Evolutionary conservation across 1,140 invertebrate species (phyloP).

Genomic region (Drosophila watanabei): DNA sequence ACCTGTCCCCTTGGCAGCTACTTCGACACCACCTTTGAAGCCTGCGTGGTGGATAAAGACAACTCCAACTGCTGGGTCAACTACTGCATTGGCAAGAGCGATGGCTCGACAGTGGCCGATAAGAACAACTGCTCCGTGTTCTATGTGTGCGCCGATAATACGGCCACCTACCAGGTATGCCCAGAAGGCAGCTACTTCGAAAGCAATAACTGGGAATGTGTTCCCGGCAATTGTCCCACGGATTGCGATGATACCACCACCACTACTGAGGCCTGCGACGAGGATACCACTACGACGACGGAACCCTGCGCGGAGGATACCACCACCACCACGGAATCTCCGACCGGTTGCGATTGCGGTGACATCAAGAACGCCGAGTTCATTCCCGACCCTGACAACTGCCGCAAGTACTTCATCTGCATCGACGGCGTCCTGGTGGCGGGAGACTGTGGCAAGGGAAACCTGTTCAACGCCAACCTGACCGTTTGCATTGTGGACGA

Average conservation of each 20-base stretch:
- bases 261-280: conserved; percentile 26
- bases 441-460: conserved; percentile 53
- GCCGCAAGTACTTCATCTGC: conserved; percentile 50
- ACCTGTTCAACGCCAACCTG: conserved; percentile 30
- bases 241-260: conserved; percentile 25
- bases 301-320: conserved; percentile 34
- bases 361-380: conserved; percentile 26
- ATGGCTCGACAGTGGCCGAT: conserved; percentile 42
- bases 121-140: conserved; percentile 39
- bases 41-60: conserved; percentile 35
- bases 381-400: conserved; percentile 34
- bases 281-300: conserved; percentile 8
- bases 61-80: conserved; percentile 62
- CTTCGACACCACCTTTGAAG: conserved; percentile 10
- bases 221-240: conserved; percentile 48
- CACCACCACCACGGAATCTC: conserved; percentile 14
- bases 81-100: conserved; percentile 53
- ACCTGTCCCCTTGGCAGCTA: conserved; percentile 55
- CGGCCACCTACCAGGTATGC: conserved; percentile 38
- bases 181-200: conserved; percentile 45
- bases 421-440: conserved; percentile 33
- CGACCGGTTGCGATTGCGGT: conserved; percentile 49
- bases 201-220: conserved; percentile 3
- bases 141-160: conserved; percentile 45
- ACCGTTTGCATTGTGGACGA: conserved; percentile 28